Evolutionary conservation across 1,140 invertebrate genomes (phyloP), one percentile per base, ranked within the genome.

Genomic region (Metaphire vulgaris): DNA sequence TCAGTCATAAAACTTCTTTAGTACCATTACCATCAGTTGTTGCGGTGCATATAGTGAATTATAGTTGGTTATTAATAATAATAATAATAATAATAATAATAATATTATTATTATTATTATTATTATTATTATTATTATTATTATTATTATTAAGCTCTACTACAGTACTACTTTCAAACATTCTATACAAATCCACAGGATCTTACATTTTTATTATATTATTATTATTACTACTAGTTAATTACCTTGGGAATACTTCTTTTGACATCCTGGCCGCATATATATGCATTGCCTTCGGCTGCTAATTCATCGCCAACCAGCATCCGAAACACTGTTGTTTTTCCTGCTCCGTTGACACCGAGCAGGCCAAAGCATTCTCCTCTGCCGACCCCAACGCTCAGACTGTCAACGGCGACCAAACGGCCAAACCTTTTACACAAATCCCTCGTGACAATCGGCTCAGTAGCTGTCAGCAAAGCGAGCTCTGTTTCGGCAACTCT

Each of bases 381-480:
- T 21, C 26, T 2, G n/a, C 89, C 87, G 0, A 93, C 90, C 0
- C 90, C 89, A 80, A 74, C 21, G 28, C 74, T 41, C 33, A 74
- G 74, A 16, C 64, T 74, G 31, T 66, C 30, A 28, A 74, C 74
- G 21, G 74, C 74, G 21, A 74, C 29, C 28, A 74, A 74, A 31
- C 33, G 26, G 1, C 69, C 66, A 30, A 56, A 69, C n/a, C 33
- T 21, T 33, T 68, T 68, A n/a, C 66, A 33, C 69, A 75, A n/a
- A 15, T 68, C n/a, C 14, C 69, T 68, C n/a, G 33, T 16, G 1
- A 74, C 41, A n/a, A 74, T 26, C 2, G 33, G 16, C 1, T 76
- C 34, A 70, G 32, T 33, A 15, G 21, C 66, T 1, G 21, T 56
- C 6, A 56, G 28, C 66, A 75, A 33, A 6, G 69, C 41, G 6